Percentiles rank a stretch among this genome's conserved stretches.
Evolutionary conservation across 2,113 vertebrate species (phyloP).

Genomic region (Nesospiza acunhae): DNA sequence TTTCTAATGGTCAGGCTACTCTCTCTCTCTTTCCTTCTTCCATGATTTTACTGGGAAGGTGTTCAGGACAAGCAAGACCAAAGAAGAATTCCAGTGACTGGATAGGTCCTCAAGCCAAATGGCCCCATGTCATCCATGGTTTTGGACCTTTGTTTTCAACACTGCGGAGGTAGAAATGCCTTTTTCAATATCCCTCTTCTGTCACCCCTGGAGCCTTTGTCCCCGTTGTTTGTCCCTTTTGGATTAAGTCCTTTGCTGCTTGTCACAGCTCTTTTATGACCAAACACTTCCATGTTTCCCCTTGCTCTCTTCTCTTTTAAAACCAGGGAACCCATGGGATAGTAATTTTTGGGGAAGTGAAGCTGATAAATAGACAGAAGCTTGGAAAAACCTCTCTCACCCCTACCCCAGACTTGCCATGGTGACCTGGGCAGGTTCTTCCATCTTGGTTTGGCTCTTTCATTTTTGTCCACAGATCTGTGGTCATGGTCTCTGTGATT

Average conservation of each 20-base stretch:
- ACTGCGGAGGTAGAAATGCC: not conserved
- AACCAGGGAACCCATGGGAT: not conserved
- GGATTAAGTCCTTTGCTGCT: not conserved
- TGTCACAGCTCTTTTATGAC: not conserved
- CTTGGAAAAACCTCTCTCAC: not conserved
- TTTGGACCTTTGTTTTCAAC: not conserved
- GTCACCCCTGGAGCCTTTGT: not conserved
- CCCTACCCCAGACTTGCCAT: not conserved
- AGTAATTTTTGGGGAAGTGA: not conserved
- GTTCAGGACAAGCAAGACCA: not conserved
- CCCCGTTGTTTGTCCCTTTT: not conserved
- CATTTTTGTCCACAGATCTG: not conserved
- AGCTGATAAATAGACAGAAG: not conserved
- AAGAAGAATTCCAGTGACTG: not conserved
- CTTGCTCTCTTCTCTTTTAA: not conserved
- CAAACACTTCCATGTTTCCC: not conserved
- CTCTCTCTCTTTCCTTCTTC: not conserved
- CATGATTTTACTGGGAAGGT: not conserved
- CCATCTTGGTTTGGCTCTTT: not conserved
- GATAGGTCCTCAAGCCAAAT: not conserved
- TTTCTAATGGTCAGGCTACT: not conserved
- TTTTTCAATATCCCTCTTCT: not conserved
- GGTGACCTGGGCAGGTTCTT: not conserved
- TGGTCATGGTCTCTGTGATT: rapidly evolving
- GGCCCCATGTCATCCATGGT: not conserved